These are phyloP conservation scores for Meiosimyza platycephala DNA, from an alignment of 2,888 invertebrate genomes.

Conservation along the genomic window DNA sequence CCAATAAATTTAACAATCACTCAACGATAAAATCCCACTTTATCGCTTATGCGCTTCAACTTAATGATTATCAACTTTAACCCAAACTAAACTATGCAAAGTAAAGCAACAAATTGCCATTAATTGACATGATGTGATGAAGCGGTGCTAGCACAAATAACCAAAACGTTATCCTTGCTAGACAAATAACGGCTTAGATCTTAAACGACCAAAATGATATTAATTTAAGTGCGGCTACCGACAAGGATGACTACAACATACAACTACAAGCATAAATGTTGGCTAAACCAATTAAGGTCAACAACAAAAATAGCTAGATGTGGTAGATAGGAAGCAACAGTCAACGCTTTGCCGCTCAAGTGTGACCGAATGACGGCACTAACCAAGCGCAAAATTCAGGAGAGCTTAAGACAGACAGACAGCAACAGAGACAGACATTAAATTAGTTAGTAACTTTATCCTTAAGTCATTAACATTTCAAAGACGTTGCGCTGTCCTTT, in stretches of 20 bases:
- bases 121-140: too few species aligned
- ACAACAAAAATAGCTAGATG: background rate
- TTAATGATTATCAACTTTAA: too few species aligned
- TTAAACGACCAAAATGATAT: slow-evolving; percentile 17
- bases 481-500: slow-evolving; percentile 20
- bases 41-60: too few species aligned
- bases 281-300: slow-evolving; percentile 14
- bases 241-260: background rate
- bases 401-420: background rate
- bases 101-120: too few species aligned
- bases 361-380: slow-evolving; percentile 2
- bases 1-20: too few species aligned
- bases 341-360: slow-evolving; percentile 1
- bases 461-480: slow-evolving; percentile 28
- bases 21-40: too few species aligned
- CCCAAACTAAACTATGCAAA: too few species aligned
- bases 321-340: background rate
- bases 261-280: background rate
- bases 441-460: slow-evolving; percentile 24
- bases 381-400: background rate
- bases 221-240: slow-evolving; percentile 25
- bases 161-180: background rate
- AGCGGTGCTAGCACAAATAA: too few species aligned
- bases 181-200: slow-evolving; percentile 23
- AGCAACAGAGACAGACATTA: background rate